phyloP scores from a whole-genome alignment of 2,797 vertebrate species.

The Galaxias olidus region DNA sequence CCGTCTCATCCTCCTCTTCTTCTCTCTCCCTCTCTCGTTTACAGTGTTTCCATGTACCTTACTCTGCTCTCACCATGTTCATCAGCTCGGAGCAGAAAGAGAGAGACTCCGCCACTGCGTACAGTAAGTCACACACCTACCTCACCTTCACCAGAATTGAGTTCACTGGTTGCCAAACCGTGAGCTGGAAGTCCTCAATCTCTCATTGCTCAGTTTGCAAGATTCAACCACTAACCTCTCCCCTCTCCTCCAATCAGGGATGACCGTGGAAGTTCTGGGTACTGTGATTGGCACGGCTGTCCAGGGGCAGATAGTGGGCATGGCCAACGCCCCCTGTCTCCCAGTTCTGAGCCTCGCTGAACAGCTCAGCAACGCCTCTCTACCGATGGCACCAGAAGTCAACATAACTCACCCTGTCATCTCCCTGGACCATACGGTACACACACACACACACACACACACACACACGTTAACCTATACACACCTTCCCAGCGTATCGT shows the following conservation, averaged over 20 bases:
- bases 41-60: conserved; percentile 98
- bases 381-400: conserved; percentile 48
- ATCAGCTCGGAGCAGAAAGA: conserved; percentile 97
- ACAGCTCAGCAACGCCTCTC: conserved; percentile 13
- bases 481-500: not conserved
- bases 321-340: conserved; percentile 82
- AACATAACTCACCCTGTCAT: conserved; percentile 72
- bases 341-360: not conserved
- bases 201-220: not conserved
- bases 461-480: not conserved
- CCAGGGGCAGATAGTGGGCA: conserved; percentile 96
- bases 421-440: conserved; percentile 81
- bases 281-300: conserved; percentile 90
- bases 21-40: not conserved
- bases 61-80: conserved; percentile 98
- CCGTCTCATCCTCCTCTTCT: not conserved
- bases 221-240: not conserved
- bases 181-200: too few relatives aligned
- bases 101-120: conserved; percentile 94
- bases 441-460: conserved; percentile 23
- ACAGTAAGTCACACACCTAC: conserved; percentile 80
- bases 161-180: not conserved
- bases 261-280: conserved; percentile 95
- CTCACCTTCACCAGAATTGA: too few relatives aligned
- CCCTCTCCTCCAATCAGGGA: conserved; percentile 74